Percentiles rank a stretch among this genome's conserved stretches.
These are phyloP conservation scores for Corythoichthys haematopterus DNA, from an alignment of 2,113 vertebrate species.

Conservation along the genomic window DNA sequence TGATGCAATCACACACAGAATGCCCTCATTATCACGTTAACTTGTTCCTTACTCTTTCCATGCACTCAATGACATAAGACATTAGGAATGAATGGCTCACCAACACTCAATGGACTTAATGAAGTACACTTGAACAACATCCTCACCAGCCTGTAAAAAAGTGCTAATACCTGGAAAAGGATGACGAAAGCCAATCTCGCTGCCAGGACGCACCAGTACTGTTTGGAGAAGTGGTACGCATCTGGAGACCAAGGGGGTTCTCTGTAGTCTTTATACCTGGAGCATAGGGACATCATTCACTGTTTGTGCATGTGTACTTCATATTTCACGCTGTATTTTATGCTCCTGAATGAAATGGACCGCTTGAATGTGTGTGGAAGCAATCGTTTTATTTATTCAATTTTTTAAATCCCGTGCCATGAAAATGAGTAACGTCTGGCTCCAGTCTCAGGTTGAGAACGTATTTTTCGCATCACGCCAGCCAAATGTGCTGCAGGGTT, in stretches of 20 bases:
- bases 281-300: background rate
- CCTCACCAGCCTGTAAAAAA: background rate
- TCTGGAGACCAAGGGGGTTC: conserved; percentile 88
- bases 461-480: too few relatives aligned
- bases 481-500: too few relatives aligned
- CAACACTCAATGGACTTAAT: background rate
- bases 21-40: conserved; percentile 7
- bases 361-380: too few relatives aligned
- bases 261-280: conserved; percentile 96
- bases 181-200: conserved; percentile 93
- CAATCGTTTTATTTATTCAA: too few relatives aligned
- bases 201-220: conserved; percentile 91
- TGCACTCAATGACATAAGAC: background rate
- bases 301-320: background rate
- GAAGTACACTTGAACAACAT: background rate
- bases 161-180: conserved; percentile 85
- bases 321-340: too few relatives aligned
- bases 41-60: conserved; percentile 1
- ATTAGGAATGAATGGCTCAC: conserved; percentile 10
- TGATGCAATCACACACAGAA: conserved; percentile 1
- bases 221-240: conserved; percentile 88
- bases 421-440: too few relatives aligned
- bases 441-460: too few relatives aligned
- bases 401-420: too few relatives aligned
- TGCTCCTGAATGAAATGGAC: too few relatives aligned